phyloP scores from a whole-genome alignment of 2,888 invertebrate genomes.

The Noctuana brunneofusca region DNA sequence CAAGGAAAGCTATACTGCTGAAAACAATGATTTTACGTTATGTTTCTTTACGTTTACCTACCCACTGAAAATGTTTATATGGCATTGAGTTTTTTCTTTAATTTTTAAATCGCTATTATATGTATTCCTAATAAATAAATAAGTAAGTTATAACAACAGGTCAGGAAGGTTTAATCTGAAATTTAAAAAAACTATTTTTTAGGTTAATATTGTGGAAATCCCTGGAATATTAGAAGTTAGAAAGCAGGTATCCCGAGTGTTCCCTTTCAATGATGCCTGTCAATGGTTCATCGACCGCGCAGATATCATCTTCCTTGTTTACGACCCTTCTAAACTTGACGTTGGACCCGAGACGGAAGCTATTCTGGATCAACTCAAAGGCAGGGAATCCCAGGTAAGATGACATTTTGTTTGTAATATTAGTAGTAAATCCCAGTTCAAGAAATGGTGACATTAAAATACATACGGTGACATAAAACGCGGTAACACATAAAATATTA shows the following conservation, averaged over 20 bases:
- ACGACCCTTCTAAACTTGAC: slow-evolving; percentile 97
- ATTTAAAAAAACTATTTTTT: too few relatives aligned
- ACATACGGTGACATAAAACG: neutral
- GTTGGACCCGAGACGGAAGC: slow-evolving; percentile 97
- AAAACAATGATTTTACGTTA: too few relatives aligned
- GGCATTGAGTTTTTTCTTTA: too few relatives aligned
- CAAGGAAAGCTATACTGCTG: too few relatives aligned
- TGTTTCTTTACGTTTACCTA: too few relatives aligned
- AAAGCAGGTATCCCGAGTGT: slow-evolving; percentile 95
- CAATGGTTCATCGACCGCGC: slow-evolving; percentile 99
- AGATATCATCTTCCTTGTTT: slow-evolving; percentile 96
- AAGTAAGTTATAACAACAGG: too few relatives aligned
- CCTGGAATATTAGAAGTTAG: slow-evolving; percentile 97
- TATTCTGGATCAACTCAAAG: slow-evolving; percentile 96
- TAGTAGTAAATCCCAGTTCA: too few relatives aligned
- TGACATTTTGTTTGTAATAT: neutral
- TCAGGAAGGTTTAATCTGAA: too few relatives aligned
- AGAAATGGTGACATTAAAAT: too few relatives aligned
- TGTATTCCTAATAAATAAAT: too few relatives aligned
- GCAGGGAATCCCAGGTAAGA: slow-evolving; percentile 92
- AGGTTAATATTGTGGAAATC: slow-evolving; percentile 98
- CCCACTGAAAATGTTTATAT: too few relatives aligned
- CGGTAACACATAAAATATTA: neutral
- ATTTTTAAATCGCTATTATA: too few relatives aligned
- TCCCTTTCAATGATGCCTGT: slow-evolving; percentile 97